phyloP scores from a whole-genome alignment of 2,888 invertebrate species.

The Acanthoscelides obtectus region DNA sequence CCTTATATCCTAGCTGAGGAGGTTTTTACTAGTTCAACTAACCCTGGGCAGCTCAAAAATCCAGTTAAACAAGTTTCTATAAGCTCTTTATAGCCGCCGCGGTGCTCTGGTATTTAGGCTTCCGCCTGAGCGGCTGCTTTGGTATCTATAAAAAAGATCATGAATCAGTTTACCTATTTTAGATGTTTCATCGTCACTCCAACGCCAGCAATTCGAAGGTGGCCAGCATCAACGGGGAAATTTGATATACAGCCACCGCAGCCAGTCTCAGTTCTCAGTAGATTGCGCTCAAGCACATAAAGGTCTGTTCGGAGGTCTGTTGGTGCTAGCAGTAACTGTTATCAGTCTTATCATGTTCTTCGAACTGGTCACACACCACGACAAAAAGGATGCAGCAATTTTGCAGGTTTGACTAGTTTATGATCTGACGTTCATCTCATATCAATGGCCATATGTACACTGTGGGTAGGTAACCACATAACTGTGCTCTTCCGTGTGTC shows the following conservation, averaged over 20 bases:
- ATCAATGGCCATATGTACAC: no score
- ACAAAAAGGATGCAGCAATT: conserved; percentile 61
- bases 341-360: conserved; percentile 85
- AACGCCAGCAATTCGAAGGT: not conserved
- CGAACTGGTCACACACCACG: conserved; percentile 64
- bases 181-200: not conserved
- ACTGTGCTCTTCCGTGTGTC: no score
- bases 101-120: no score
- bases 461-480: no score
- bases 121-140: no score
- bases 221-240: not conserved
- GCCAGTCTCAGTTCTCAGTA: conserved; percentile 65
- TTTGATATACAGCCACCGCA: conserved; percentile 22
- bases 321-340: conserved; percentile 66
- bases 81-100: no score
- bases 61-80: no score
- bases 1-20: no score
- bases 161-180: not conserved
- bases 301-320: conserved; percentile 67
- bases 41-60: no score
- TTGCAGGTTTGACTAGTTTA: conserved; percentile 57
- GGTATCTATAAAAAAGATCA: no score
- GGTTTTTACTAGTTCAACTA: no score
- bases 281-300: conserved; percentile 83
- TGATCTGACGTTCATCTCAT: no score